phyloP scores from a whole-genome alignment of 2,113 vertebrate genomes.

The Grammomys surdaster region DNA sequence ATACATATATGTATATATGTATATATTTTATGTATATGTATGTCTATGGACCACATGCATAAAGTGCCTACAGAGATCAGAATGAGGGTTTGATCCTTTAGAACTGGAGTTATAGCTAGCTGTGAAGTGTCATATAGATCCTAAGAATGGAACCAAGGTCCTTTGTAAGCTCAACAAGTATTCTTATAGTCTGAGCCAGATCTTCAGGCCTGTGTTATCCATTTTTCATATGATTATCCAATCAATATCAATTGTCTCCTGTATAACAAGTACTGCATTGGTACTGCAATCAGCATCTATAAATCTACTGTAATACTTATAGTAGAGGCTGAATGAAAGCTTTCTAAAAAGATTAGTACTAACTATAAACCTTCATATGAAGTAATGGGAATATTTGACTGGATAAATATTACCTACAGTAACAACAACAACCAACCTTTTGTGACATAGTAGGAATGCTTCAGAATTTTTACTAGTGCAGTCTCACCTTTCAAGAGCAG shows the following conservation, averaged over 20 bases:
- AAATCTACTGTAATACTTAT: background rate
- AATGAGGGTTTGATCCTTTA: background rate
- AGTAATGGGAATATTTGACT: slow-evolving; percentile 2
- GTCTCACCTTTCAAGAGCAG: background rate
- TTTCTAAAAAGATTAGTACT: slow-evolving; percentile 2
- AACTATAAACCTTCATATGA: background rate
- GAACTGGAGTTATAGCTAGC: background rate
- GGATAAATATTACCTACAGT: slow-evolving; percentile 24
- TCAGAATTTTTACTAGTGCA: background rate
- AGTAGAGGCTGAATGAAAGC: background rate
- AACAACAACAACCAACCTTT: background rate
- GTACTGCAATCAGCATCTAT: background rate
- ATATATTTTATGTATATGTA: background rate
- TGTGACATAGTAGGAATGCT: slow-evolving; percentile 6
- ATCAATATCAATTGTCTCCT: background rate
- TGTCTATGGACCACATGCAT: background rate
- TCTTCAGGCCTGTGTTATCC: background rate
- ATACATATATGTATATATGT: background rate
- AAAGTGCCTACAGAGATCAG: background rate
- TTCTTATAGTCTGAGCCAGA: background rate
- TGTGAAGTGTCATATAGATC: background rate
- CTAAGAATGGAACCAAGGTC: background rate
- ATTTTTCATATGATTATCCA: background rate
- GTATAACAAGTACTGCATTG: background rate
- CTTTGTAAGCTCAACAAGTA: background rate